Conservation (phyloP, 2,888 invertebrate species). For the Melanostoma mellinum region DNA sequence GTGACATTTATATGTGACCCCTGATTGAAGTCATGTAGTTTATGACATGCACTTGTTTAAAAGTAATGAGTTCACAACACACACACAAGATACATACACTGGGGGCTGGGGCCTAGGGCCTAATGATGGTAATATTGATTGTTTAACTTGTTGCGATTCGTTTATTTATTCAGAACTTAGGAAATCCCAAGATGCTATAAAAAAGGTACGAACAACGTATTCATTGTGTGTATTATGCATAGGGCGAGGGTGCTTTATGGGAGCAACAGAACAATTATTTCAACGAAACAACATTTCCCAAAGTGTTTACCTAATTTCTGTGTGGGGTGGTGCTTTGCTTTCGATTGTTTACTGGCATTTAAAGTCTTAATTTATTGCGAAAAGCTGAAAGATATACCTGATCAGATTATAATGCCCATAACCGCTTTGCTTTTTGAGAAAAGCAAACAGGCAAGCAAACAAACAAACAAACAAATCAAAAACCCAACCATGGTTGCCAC, state of each 20-base stretch:
- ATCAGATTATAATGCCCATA: conserved; percentile 8
- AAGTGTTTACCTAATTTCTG: background rate
- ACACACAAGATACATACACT: background rate
- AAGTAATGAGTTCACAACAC: conserved; percentile 58
- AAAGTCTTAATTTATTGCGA: conserved; percentile 40
- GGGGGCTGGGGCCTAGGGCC: background rate
- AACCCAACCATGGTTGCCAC: conserved; percentile 7
- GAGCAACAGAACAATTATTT: background rate
- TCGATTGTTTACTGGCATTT: conserved; percentile 28
- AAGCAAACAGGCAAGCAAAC: background rate
- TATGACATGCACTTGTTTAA: conserved; percentile 49
- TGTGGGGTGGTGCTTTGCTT: conserved; percentile 21
- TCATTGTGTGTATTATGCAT: too few species aligned
- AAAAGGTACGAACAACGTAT: background rate
- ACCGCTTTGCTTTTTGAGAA: background rate
- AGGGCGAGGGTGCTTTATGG: background rate
- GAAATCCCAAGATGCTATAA: conserved; percentile 18
- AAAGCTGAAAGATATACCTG: conserved; percentile 21
- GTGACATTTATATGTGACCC: conserved; percentile 55
- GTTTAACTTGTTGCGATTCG: conserved; percentile 63
- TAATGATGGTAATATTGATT: conserved; percentile 14
- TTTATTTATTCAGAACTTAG: conserved; percentile 37
- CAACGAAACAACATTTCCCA: background rate
- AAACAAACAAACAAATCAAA: conserved; percentile 5
- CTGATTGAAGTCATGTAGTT: conserved; percentile 51